Evolutionary conservation across 2,888 invertebrate genomes (phyloP).

Genomic region (Drosophila quinaria): DNA sequence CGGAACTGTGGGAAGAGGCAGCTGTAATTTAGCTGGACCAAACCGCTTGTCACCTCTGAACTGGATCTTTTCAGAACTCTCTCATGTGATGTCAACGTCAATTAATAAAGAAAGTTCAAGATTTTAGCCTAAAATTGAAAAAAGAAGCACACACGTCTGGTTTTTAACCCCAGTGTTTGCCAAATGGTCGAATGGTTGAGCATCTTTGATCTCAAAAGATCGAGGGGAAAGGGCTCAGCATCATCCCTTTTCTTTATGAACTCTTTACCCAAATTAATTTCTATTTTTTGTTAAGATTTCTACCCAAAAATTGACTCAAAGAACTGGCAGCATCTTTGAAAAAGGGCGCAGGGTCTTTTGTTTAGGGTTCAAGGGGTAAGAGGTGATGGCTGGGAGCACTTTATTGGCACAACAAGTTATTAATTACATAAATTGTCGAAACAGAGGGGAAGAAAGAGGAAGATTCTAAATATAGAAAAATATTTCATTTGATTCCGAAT

Average conservation of each 20-base stretch:
- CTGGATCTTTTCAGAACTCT: slow-evolving; percentile 36
- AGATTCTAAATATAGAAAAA: slow-evolving; percentile 50
- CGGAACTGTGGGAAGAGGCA: slow-evolving; percentile 3
- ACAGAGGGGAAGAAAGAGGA: neutral
- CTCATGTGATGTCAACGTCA: slow-evolving; percentile 55
- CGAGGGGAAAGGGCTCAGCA: slow-evolving; percentile 36
- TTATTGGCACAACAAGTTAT: slow-evolving; percentile 78
- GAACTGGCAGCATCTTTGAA: slow-evolving; percentile 56
- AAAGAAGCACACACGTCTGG: slow-evolving; percentile 53
- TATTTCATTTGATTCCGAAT: slow-evolving; percentile 48
- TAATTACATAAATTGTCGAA: slow-evolving; percentile 59
- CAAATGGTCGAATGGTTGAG: slow-evolving; percentile 37
- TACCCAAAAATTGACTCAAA: slow-evolving; percentile 49
- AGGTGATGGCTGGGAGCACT: slow-evolving; percentile 21
- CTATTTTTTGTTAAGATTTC: slow-evolving; percentile 31
- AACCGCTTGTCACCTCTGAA: slow-evolving; percentile 65
- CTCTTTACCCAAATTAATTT: slow-evolving; percentile 67
- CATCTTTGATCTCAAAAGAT: slow-evolving; percentile 69
- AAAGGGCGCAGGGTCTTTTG: slow-evolving; percentile 25
- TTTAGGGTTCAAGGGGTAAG: slow-evolving; percentile 49
- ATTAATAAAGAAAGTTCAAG: slow-evolving; percentile 77
- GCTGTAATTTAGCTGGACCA: slow-evolving; percentile 63
- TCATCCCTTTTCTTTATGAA: slow-evolving; percentile 47
- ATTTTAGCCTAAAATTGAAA: slow-evolving; percentile 44
- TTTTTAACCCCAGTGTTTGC: slow-evolving; percentile 35